Evolutionary conservation across 2,797 vertebrate species (phyloP).

Genomic region (Enteromius radiatus): DNA sequence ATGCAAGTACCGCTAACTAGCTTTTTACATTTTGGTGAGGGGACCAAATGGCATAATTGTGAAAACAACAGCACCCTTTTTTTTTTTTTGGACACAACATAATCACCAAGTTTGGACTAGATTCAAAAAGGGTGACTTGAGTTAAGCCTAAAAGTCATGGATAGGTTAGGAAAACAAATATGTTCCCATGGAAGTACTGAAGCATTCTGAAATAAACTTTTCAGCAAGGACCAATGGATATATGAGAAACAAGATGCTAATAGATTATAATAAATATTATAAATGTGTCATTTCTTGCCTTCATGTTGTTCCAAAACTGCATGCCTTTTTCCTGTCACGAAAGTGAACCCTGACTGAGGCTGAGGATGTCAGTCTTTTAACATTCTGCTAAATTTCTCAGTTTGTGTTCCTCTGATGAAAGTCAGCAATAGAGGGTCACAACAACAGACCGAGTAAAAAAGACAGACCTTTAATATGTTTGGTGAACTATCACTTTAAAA

Average conservation of each 20-base stretch:
- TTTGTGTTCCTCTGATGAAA: not conserved
- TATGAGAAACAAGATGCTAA: conserved; percentile 1
- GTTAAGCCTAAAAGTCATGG: not conserved
- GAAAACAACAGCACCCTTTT: conserved; percentile 3
- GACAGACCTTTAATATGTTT: not conserved
- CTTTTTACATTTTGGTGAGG: not conserved
- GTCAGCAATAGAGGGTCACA: not conserved
- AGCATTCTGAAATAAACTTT: not conserved
- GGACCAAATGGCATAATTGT: not conserved
- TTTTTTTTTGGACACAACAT: not conserved
- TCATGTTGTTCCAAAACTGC: not conserved
- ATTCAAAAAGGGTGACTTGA: not conserved
- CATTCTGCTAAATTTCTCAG: not conserved
- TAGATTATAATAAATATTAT: not conserved
- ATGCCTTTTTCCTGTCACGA: not conserved
- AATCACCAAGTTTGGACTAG: not conserved
- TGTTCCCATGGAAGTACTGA: not conserved
- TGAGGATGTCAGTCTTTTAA: not conserved
- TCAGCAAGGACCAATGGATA: not conserved
- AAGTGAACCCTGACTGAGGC: not conserved
- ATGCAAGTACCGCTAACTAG: not conserved
- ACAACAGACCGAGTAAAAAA: not conserved
- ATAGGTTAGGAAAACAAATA: conserved; percentile 21
- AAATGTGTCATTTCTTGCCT: not conserved
- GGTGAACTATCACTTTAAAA: not conserved